Evolutionary conservation across 2,888 invertebrate genomes (phyloP).

Genomic region (Petrolisthes manimaculis): DNA sequence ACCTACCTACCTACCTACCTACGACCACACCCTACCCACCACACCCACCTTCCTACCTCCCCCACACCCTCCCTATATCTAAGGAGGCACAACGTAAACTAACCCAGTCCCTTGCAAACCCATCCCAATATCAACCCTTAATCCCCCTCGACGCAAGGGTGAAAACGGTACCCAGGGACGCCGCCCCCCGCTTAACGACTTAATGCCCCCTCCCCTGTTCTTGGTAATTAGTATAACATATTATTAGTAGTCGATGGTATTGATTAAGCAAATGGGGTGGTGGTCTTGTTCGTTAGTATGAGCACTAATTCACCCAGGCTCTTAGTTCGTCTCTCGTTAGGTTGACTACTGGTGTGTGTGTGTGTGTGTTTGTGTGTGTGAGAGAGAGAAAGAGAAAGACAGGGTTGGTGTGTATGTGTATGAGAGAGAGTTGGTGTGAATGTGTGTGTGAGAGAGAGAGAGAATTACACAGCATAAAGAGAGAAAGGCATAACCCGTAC

Average conservation of each 20-base stretch:
- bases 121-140: neutral
- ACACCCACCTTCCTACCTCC: neutral
- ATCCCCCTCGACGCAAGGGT: neutral
- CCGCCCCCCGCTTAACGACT: conserved; percentile 37
- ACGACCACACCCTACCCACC: neutral
- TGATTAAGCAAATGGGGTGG: conserved; percentile 56
- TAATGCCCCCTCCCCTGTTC: conserved; percentile 39
- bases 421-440: neutral
- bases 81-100: neutral
- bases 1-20: neutral
- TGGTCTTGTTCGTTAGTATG: conserved; percentile 44
- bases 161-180: neutral
- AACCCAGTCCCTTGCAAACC: neutral
- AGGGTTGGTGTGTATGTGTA: neutral
- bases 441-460: neutral
- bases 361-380: neutral
- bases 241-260: conserved; percentile 60
- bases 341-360: conserved; percentile 24
- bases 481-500: neutral
- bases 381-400: conserved; percentile 5
- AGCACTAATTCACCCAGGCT: conserved; percentile 46
- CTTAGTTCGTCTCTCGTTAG: conserved; percentile 28
- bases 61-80: too few relatives aligned
- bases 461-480: too few relatives aligned
- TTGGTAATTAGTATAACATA: conserved; percentile 56